These are phyloP conservation scores for Anhinga rufa DNA, from an alignment of 2,113 vertebrate species.

Conservation along the genomic window DNA sequence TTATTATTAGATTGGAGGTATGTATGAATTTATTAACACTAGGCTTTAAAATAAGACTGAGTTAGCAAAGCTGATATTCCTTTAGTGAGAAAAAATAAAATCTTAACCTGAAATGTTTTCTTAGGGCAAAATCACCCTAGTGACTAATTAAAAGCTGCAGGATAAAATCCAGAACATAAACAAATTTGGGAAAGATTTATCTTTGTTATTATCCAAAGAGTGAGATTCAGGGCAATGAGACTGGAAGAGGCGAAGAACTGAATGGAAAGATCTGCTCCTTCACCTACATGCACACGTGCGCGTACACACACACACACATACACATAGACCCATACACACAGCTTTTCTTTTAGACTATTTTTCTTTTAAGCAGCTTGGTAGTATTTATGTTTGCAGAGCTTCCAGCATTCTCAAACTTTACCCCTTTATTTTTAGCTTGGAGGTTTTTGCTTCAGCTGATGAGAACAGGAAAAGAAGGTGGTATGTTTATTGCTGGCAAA, in stretches of 20 bases:
- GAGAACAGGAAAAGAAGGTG: background rate
- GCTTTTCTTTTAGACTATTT: background rate
- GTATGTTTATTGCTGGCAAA: background rate
- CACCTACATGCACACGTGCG: accelerated
- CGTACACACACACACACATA: too few relatives aligned
- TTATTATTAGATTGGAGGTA: background rate
- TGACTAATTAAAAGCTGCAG: background rate
- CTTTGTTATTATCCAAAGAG: background rate
- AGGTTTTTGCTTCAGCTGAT: constrained; percentile 3
- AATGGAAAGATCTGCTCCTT: background rate
- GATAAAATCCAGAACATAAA: background rate
- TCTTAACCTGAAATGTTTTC: background rate
- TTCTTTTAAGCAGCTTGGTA: background rate
- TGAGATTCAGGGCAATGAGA: background rate
- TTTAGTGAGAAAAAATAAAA: background rate
- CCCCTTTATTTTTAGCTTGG: background rate
- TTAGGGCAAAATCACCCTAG: background rate
- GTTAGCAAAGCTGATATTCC: background rate
- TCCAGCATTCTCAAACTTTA: background rate
- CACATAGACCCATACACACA: background rate
- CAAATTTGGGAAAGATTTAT: background rate
- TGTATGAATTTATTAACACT: background rate
- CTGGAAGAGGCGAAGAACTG: background rate
- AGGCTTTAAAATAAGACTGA: background rate
- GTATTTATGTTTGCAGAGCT: background rate